A percentile compares a stretch with the other conserved stretches of the same genome.
Conservation (phyloP, 2,113 vertebrate genomes). For the Pampusana beccarii region DNA sequence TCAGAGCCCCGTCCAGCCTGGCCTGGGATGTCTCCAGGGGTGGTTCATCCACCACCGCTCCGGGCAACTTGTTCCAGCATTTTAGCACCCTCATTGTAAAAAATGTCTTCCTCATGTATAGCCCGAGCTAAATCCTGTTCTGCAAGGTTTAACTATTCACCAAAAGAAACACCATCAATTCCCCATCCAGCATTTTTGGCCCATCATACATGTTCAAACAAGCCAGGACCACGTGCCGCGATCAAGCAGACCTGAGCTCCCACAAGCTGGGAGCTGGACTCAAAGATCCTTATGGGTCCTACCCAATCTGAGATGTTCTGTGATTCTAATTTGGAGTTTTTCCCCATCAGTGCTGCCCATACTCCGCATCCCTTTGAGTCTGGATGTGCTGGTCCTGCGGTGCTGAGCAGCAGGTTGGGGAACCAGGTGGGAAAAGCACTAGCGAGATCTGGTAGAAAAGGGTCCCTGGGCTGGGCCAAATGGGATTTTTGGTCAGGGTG, state of each 20-base stretch:
- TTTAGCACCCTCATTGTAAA: too few relatives aligned
- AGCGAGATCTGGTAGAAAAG: accelerated
- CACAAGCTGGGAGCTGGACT: not conserved
- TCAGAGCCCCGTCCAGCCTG: too few relatives aligned
- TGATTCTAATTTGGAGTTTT: accelerated
- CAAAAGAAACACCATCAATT: not conserved
- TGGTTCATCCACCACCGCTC: too few relatives aligned
- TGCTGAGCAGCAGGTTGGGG: not conserved
- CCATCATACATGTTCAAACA: accelerated
- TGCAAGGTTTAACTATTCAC: not conserved
- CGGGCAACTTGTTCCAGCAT: too few relatives aligned
- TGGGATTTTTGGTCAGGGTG: not conserved
- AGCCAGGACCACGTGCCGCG: not conserved
- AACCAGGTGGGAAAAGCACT: not conserved
- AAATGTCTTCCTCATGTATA: too few relatives aligned
- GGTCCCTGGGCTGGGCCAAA: not conserved
- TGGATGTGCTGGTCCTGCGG: accelerated
- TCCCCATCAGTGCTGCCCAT: accelerated
- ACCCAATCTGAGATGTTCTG: accelerated
- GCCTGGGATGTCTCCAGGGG: too few relatives aligned
- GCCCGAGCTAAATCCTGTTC: not conserved
- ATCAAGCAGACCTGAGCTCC: not conserved
- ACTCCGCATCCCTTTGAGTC: accelerated
- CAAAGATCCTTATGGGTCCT: not conserved
- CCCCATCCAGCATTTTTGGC: not conserved